Conservation (phyloP, 2,113 vertebrate genomes). For the Sinocyclocheilus anophthalmus region DNA sequence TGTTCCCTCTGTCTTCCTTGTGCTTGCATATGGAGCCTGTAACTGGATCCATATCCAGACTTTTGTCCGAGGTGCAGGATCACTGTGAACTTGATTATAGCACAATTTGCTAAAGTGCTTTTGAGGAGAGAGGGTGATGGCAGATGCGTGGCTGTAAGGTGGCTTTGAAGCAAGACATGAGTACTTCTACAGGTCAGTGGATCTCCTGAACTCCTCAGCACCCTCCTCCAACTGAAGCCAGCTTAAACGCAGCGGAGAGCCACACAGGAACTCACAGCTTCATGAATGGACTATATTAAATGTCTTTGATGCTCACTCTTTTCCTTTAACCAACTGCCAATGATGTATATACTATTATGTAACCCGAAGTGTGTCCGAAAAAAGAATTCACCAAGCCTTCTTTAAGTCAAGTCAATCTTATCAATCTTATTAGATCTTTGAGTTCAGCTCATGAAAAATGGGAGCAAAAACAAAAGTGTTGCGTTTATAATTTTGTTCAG, state of each 20-base stretch:
- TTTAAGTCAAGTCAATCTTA: too few species aligned
- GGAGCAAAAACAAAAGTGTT: too few species aligned
- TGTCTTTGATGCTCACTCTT: background rate
- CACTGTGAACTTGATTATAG: constrained; percentile 79
- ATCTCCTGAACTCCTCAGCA: background rate
- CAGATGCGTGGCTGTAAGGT: constrained; percentile 77
- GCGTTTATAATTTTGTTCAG: too few species aligned
- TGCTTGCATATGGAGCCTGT: constrained; percentile 70
- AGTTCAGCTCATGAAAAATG: too few species aligned
- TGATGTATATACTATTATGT: background rate
- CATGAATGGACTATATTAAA: background rate
- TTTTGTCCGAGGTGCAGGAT: constrained; percentile 63
- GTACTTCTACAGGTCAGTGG: constrained; percentile 47
- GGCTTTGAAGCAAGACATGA: constrained; percentile 75
- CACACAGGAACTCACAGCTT: background rate
- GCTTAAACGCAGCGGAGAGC: constrained; percentile 31
- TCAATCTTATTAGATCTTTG: too few species aligned
- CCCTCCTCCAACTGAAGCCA: background rate
- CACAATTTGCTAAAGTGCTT: constrained; percentile 83
- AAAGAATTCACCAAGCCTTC: too few species aligned
- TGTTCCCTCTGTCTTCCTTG: constrained; percentile 52
- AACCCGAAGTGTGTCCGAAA: too few species aligned
- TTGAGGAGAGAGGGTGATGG: constrained; percentile 65
- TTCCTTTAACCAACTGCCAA: background rate
- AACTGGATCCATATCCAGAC: constrained; percentile 74